Percentiles rank a stretch among this genome's conserved stretches.
Evolutionary conservation across 2,888 invertebrate genomes (phyloP).

Genomic region (Junonia oenone): DNA sequence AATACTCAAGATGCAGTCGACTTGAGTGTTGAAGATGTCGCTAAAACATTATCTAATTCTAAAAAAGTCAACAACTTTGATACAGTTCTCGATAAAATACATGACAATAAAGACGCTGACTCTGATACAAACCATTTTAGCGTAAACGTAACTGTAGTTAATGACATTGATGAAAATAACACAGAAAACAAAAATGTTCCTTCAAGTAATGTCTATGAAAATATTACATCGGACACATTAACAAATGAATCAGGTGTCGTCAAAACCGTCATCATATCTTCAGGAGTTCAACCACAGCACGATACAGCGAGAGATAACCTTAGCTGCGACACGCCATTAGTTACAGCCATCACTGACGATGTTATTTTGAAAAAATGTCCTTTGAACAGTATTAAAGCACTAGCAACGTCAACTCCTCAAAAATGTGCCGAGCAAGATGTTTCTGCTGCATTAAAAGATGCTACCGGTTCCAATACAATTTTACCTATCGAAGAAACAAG

Average conservation of each 20-base stretch:
- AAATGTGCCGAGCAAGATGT: slow-evolving; percentile 38
- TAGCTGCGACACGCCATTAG: too few relatives aligned
- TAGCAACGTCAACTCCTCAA: slow-evolving; percentile 49
- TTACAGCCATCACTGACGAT: background rate
- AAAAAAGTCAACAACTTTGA: slow-evolving; percentile 23
- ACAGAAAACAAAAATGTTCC: background rate
- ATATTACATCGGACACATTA: slow-evolving; percentile 21
- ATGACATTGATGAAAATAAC: background rate
- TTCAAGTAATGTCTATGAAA: slow-evolving; percentile 12
- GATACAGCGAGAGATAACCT: background rate
- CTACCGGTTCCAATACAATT: background rate
- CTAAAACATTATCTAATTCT: slow-evolving; percentile 8
- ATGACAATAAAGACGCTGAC: slow-evolving; percentile 1
- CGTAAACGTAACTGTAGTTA: background rate
- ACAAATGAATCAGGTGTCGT: slow-evolving; percentile 37
- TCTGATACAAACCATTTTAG: background rate
- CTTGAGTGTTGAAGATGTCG: slow-evolving; percentile 31
- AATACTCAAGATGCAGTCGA: slow-evolving; percentile 58
- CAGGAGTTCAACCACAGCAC: slow-evolving; percentile 44
- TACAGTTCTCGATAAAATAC: slow-evolving; percentile 10
- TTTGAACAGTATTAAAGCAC: slow-evolving; percentile 6
- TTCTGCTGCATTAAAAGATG: slow-evolving; percentile 11
- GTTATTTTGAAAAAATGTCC: slow-evolving; percentile 3
- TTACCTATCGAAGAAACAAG: slow-evolving; percentile 25
- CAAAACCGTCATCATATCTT: slow-evolving; percentile 55